A percentile compares a stretch with the other conserved stretches of the same genome.
Evolutionary conservation across 1,140 invertebrate genomes (phyloP).

Genomic region (Pentalonia nigronervosa): DNA sequence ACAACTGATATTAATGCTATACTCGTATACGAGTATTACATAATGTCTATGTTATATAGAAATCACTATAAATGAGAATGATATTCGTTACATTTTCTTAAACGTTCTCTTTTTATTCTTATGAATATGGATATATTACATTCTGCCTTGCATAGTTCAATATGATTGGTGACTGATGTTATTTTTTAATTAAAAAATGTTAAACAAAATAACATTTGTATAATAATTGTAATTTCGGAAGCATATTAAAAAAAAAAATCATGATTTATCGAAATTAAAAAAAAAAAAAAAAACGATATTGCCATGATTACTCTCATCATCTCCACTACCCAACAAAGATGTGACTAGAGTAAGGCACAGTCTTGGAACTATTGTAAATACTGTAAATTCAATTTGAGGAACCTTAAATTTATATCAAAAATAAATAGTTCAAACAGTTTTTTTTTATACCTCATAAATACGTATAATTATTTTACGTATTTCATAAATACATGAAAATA

Average conservation of each 20-base stretch:
- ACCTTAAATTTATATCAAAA: too few relatives aligned
- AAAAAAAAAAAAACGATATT: too few relatives aligned
- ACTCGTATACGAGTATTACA: background rate
- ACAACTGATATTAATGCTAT: background rate
- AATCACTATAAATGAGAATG: background rate
- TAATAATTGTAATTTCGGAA: background rate
- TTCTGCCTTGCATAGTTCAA: background rate
- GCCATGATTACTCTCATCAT: too few relatives aligned
- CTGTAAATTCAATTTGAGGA: too few relatives aligned
- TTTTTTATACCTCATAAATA: too few relatives aligned
- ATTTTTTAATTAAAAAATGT: background rate
- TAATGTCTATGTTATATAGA: background rate
- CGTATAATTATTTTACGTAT: too few relatives aligned
- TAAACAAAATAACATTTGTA: background rate
- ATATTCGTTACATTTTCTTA: background rate
- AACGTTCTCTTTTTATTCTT: background rate
- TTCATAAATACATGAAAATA: too few relatives aligned
- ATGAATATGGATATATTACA: background rate
- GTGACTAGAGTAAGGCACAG: too few relatives aligned
- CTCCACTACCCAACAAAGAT: too few relatives aligned
- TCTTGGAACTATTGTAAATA: too few relatives aligned
- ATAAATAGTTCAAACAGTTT: too few relatives aligned
- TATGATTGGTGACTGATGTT: background rate
- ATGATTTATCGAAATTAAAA: background rate
- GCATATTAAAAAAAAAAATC: background rate